Evolutionary conservation across 2,113 vertebrate species (phyloP), one percentile per base, ranked within the genome.

Genomic region (Pseudopipra pipra): DNA sequence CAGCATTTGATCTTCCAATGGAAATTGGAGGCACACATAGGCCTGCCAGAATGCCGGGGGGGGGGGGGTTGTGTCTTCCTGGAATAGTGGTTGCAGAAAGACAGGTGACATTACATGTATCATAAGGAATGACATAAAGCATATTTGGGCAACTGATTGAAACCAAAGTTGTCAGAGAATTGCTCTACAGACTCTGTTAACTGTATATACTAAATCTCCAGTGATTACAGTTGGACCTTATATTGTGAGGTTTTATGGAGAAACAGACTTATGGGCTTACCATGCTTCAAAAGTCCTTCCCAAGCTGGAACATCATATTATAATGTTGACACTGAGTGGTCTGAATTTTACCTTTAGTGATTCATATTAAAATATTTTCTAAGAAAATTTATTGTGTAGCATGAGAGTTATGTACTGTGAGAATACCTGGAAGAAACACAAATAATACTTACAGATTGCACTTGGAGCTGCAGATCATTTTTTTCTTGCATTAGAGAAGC

Each of bases 401-500:
- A 19, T 52, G 20, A 31, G 15, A 21, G 4, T 55, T 68, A 11
- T 4, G 5, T 67, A 11, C 4, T n/a, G 3, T 22, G 30, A 62
- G 20, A 43, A 11, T 37, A 12, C 25, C 28, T 54, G 9, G 20
- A 72, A 59, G 25, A 43, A 59, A 63, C 56, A 49, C 2, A 14
- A 37, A 16, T 3, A 9, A 62, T 66, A 85, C 97, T 97, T 84
- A 99, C 98, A 30, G 98, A 93, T 80, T 99, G 99, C 37, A 99
- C 98, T 95, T 99, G 99, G 67, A 99, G 98, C 47, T 98, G 97
- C 20, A 99, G 86, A 13, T 99, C 99, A 3, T 99, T 99, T 92
- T 99, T 99, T 71, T 99, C 99, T 75, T 99, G 98, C 41, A 98
- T 47, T 5, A 99, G 1, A 1, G 12, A 6, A 6, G 88, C 95